phyloP scores from a whole-genome alignment of 2,888 invertebrate genomes.

The Anthrax anthrax region DNA sequence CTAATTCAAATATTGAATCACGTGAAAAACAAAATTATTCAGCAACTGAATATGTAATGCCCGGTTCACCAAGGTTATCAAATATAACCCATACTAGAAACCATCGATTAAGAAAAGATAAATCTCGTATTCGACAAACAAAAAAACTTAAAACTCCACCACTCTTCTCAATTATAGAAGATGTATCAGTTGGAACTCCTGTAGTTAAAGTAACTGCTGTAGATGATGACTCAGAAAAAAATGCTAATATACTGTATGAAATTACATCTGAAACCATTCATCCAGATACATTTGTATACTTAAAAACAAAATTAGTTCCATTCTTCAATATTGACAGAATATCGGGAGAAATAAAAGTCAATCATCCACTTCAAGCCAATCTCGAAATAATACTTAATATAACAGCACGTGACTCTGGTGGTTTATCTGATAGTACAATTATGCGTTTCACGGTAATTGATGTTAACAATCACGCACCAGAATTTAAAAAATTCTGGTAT shows the following conservation, averaged over 20 bases:
- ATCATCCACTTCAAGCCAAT: constrained; percentile 56
- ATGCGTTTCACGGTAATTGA: constrained; percentile 60
- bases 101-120: constrained; percentile 28
- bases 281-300: constrained; percentile 21
- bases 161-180: constrained; percentile 55
- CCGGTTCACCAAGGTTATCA: constrained; percentile 26
- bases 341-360: constrained; percentile 60
- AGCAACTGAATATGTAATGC: constrained; percentile 25
- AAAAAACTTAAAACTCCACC: constrained; percentile 35
- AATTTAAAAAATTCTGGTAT: constrained; percentile 70
- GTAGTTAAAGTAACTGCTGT: constrained; percentile 54
- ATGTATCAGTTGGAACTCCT: constrained; percentile 51
- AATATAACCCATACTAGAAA: constrained; percentile 14
- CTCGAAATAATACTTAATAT: constrained; percentile 61
- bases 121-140: constrained; percentile 34
- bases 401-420: constrained; percentile 61
- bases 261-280: constrained; percentile 53
- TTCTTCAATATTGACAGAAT: constrained; percentile 60
- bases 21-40: constrained; percentile 16
- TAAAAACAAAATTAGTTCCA: constrained; percentile 23
- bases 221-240: constrained; percentile 56
- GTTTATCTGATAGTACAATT: constrained; percentile 52
- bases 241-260: constrained; percentile 57
- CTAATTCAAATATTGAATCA: constrained; percentile 15
- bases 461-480: constrained; percentile 71